Conservation (phyloP, 2,888 invertebrate genomes). For the Meandrusa payeni region DNA sequence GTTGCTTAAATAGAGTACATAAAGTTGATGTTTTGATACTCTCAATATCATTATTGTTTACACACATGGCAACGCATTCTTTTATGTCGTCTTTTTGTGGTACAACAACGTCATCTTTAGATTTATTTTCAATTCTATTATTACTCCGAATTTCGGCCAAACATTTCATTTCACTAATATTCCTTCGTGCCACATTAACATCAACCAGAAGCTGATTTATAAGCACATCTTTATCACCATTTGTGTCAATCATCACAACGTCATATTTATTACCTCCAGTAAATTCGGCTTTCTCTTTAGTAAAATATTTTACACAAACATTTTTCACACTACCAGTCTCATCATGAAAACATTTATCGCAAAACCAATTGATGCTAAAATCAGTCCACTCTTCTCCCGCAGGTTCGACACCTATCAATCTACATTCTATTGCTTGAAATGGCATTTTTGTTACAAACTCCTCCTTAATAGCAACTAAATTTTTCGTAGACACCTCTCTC, state of each 20-base stretch:
- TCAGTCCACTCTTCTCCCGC: slow-evolving; percentile 71
- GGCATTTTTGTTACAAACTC: slow-evolving; percentile 76
- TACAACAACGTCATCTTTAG: slow-evolving; percentile 12
- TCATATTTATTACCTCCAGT: slow-evolving; percentile 73
- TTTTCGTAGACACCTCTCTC: slow-evolving; percentile 51
- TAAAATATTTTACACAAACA: slow-evolving; percentile 63
- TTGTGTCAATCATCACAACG: slow-evolving; percentile 71
- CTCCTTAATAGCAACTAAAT: slow-evolving; percentile 71
- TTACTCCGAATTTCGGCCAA: slow-evolving; percentile 39
- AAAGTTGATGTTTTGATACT: slow-evolving; percentile 21
- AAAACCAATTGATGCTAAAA: slow-evolving; percentile 74
- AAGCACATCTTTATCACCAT: slow-evolving; percentile 51
- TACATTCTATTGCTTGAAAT: slow-evolving; percentile 84
- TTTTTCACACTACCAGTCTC: slow-evolving; percentile 54
- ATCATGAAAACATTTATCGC: slow-evolving; percentile 62
- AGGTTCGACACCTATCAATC: slow-evolving; percentile 75
- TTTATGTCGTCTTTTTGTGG: slow-evolving; percentile 33
- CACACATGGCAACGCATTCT: slow-evolving; percentile 14
- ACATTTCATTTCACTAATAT: slow-evolving; percentile 45
- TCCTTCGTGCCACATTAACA: slow-evolving; percentile 62
- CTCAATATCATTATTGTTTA: slow-evolving; percentile 9
- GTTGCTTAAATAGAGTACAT: slow-evolving; percentile 34
- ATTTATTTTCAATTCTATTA: slow-evolving; percentile 25
- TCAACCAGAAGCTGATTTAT: slow-evolving; percentile 76
- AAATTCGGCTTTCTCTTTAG: slow-evolving; percentile 50